Evolutionary conservation across 2,797 vertebrate genomes (phyloP).

Genomic region (Threskiornis aethiopicus): DNA sequence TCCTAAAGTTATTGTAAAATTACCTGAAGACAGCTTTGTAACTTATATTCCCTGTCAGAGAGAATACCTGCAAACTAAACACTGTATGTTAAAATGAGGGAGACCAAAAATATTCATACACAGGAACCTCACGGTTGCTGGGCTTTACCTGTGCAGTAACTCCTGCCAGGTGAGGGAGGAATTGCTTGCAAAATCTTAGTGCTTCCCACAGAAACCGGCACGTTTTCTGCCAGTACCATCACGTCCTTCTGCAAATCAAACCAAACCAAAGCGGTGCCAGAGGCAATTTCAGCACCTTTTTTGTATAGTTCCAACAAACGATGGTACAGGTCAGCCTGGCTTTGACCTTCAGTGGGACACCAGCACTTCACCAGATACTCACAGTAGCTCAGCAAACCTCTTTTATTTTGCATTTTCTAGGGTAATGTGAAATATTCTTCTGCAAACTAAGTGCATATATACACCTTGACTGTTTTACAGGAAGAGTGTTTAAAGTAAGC

Average conservation of each 20-base stretch:
- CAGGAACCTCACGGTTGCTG: not conserved
- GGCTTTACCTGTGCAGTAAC: not conserved
- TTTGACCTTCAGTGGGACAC: not conserved
- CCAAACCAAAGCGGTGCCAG: not conserved
- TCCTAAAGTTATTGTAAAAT: not conserved
- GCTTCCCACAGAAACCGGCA: not conserved
- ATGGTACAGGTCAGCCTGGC: not conserved
- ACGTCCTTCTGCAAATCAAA: not conserved
- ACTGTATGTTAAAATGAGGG: not conserved
- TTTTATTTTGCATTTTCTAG: not conserved
- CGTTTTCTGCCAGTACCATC: not conserved
- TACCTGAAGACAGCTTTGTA: not conserved
- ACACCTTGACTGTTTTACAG: slow-evolving; percentile 4
- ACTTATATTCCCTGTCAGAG: not conserved
- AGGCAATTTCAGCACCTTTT: not conserved
- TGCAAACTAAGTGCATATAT: not conserved
- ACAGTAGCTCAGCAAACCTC: not conserved
- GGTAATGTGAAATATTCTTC: not conserved
- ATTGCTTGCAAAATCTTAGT: not conserved
- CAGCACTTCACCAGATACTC: not conserved
- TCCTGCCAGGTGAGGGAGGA: not conserved
- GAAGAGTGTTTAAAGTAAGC: slow-evolving; percentile 8
- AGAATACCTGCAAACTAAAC: not conserved
- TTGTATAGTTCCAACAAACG: not conserved
- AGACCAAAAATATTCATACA: not conserved